A percentile compares a stretch with the other conserved stretches of the same genome.
These are phyloP conservation scores for Phanerotoma sp. DNA, from an alignment of 2,888 invertebrate species.

Conservation along the genomic window DNA sequence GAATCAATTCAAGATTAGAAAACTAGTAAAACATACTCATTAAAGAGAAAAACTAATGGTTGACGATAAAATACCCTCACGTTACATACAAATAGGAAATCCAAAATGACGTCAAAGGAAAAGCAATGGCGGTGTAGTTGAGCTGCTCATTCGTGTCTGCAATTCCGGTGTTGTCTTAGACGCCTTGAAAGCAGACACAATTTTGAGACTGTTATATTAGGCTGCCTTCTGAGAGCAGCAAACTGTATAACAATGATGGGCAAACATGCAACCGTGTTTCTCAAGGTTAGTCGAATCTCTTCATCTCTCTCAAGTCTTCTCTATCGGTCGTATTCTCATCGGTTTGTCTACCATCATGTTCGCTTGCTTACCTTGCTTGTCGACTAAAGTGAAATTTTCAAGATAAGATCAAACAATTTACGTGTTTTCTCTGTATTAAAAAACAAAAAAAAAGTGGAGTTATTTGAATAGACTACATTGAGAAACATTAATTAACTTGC, in stretches of 20 bases:
- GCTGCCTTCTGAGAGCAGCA: slow-evolving; percentile 32
- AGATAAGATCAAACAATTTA: too few relatives aligned
- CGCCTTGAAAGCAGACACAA: slow-evolving; percentile 38
- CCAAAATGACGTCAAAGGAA: slow-evolving; percentile 25
- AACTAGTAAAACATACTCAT: slow-evolving; percentile 22
- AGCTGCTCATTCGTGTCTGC: slow-evolving; percentile 12
- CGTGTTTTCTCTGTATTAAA: too few relatives aligned
- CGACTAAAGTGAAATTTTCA: too few relatives aligned
- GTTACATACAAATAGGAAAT: slow-evolving; percentile 25
- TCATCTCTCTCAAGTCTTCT: too few relatives aligned
- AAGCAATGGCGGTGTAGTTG: slow-evolving; percentile 23
- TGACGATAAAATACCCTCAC: slow-evolving; percentile 30
- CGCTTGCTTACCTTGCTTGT: too few relatives aligned
- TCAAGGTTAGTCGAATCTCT: slow-evolving; percentile 13
- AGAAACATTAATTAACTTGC: too few relatives aligned
- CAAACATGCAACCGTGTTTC: slow-evolving; percentile 33
- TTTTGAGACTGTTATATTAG: slow-evolving; percentile 39
- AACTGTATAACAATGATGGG: slow-evolving; percentile 39
- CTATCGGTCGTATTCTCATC: too few relatives aligned
- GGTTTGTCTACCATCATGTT: too few relatives aligned
- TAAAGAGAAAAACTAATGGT: slow-evolving; percentile 29
- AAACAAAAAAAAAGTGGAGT: too few relatives aligned
- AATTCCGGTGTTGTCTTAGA: slow-evolving; percentile 33
- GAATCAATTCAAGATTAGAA: slow-evolving; percentile 15
- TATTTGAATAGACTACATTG: too few relatives aligned